These are phyloP conservation scores for Bombus superbus DNA, from an alignment of 1,140 invertebrate genomes.

Conservation along the genomic window DNA sequence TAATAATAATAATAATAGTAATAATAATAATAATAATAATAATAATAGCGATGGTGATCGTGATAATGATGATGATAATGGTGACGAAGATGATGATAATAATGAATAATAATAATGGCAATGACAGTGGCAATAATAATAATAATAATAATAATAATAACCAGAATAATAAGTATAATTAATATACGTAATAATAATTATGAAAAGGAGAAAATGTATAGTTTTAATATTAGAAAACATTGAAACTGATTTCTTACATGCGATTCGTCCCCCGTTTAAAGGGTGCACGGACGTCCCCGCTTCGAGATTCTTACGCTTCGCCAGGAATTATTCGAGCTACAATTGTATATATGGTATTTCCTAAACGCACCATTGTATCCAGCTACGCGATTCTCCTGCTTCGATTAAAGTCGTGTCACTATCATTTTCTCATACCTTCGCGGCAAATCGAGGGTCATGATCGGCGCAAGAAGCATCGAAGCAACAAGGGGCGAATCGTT, in stretches of 20 bases:
- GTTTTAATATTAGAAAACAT: constrained; percentile 29
- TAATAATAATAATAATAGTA: constrained; percentile 64
- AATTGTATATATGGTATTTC: neutral
- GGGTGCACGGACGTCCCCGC: neutral
- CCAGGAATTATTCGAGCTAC: neutral
- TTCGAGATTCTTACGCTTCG: neutral
- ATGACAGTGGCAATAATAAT: constrained; percentile 53
- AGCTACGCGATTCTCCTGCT: neutral
- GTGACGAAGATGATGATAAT: constrained; percentile 62
- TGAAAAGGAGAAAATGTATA: constrained; percentile 56
- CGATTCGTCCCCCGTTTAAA: constrained; percentile 17
- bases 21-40: constrained; percentile 67
- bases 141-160: constrained; percentile 65
- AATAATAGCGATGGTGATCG: constrained; percentile 50
- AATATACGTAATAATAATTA: constrained; percentile 69
- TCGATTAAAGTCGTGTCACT: neutral
- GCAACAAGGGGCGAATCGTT: constrained; percentile 37
- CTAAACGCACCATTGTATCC: neutral
- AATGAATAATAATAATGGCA: constrained; percentile 67
- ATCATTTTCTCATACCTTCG: neutral
- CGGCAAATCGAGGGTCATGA: neutral
- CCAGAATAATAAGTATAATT: constrained; percentile 72
- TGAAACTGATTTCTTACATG: constrained; percentile 9
- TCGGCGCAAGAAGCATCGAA: neutral
- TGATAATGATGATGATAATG: constrained; percentile 53